phyloP scores from a whole-genome alignment of 2,113 vertebrate species.

The Cettia cetti region DNA sequence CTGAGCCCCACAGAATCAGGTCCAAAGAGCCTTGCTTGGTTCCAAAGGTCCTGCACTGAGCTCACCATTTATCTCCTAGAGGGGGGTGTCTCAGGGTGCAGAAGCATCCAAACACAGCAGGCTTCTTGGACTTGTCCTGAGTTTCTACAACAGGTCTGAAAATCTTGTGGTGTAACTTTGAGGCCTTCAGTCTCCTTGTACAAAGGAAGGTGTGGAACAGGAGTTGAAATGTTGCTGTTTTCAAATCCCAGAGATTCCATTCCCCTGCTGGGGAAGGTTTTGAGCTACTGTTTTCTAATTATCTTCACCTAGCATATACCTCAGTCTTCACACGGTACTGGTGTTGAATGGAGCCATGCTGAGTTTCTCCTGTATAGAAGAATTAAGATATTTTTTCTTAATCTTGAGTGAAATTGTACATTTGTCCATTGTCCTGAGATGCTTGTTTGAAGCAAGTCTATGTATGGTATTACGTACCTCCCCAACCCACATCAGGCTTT shows the following conservation, averaged over 20 bases:
- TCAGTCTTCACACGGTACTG: slow-evolving; percentile 16
- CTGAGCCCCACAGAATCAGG: not conserved
- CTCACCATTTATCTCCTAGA: not conserved
- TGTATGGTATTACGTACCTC: not conserved
- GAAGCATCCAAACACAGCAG: not conserved
- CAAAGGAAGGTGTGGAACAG: not conserved
- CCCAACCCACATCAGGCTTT: not conserved
- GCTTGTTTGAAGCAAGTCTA: not conserved
- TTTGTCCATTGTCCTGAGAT: not conserved
- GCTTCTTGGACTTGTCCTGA: not conserved
- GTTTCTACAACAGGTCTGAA: not conserved
- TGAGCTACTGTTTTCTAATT: slow-evolving; percentile 42
- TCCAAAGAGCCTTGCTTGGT: not conserved
- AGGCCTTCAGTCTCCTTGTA: not conserved
- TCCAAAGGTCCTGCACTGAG: slow-evolving; percentile 5
- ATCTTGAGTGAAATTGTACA: not conserved
- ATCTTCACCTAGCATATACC: slow-evolving; percentile 33
- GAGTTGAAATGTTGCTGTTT: not conserved
- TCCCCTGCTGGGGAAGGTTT: slow-evolving; percentile 30
- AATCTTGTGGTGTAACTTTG: not conserved
- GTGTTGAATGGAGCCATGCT: not conserved
- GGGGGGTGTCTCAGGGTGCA: not conserved
- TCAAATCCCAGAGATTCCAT: not conserved
- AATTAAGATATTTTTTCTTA: not conserved
- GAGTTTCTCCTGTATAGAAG: not conserved